These are phyloP conservation scores for Dasypogon diadema DNA, from an alignment of 2,888 invertebrate genomes.

Conservation along the genomic window DNA sequence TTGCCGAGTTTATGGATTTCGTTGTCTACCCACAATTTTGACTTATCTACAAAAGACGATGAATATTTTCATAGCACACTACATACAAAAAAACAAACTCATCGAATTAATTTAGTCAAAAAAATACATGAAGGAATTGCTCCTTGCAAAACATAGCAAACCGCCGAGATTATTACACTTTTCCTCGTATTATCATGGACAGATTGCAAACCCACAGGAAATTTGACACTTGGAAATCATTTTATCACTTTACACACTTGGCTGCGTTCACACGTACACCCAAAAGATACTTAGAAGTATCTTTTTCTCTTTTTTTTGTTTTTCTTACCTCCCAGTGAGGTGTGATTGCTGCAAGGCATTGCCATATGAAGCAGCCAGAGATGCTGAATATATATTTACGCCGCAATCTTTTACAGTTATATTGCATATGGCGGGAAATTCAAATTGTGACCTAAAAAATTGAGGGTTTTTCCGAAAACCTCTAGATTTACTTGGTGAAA, in stretches of 20 bases:
- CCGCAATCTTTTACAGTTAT: too few species aligned
- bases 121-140: neutral
- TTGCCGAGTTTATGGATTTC: neutral
- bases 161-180: neutral
- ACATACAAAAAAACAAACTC: too few species aligned
- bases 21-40: neutral
- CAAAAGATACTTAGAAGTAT: too few species aligned
- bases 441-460: too few species aligned
- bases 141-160: neutral
- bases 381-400: too few species aligned
- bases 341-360: neutral
- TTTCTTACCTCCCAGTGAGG: too few species aligned
- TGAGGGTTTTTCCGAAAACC: too few species aligned
- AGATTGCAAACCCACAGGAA: neutral
- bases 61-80: neutral
- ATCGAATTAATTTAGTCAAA: neutral
- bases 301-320: too few species aligned
- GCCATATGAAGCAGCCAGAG: too few species aligned
- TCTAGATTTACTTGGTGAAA: too few species aligned
- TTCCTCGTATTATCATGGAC: neutral
- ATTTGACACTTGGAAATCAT: conserved; percentile 27
- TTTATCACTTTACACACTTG: neutral
- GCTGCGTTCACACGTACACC: neutral
- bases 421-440: too few species aligned
- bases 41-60: neutral